These are phyloP conservation scores for Brachionus calyciflorus DNA, from an alignment of 1,140 invertebrate species.

Conservation along the genomic window DNA sequence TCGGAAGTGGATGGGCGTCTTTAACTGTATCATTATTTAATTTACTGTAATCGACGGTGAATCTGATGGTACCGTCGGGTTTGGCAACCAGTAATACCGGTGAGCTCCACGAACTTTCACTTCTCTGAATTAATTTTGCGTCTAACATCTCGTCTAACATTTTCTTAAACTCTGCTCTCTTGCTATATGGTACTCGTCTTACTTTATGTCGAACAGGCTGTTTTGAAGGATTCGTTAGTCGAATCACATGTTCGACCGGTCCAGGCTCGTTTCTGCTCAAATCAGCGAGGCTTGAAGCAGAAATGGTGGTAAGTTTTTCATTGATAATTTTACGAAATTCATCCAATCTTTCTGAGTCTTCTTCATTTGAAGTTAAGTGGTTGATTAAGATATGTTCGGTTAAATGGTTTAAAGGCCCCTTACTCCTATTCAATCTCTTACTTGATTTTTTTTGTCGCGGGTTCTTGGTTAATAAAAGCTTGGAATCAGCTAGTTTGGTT, in stretches of 20 bases:
- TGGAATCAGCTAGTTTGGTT: no score
- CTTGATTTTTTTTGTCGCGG: no score
- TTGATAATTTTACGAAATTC: background rate
- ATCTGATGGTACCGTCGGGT: background rate
- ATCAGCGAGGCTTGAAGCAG: background rate
- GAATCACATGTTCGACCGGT: background rate
- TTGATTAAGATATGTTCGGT: no score
- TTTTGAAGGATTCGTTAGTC: background rate
- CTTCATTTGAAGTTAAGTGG: no score
- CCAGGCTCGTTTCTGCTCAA: background rate
- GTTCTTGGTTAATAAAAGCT: no score
- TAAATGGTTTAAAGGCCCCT: no score
- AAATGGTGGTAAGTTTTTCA: background rate
- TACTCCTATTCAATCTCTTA: no score
- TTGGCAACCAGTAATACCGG: constrained; percentile 18
- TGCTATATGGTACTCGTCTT: background rate
- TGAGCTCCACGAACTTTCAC: constrained; percentile 5
- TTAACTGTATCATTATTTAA: background rate
- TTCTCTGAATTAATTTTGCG: constrained; percentile 6
- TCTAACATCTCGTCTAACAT: constrained; percentile 45
- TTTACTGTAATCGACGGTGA: constrained; percentile 34
- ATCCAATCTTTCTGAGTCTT: no score
- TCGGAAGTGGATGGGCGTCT: constrained; percentile 18
- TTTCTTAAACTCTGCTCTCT: constrained; percentile 5
- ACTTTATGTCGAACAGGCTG: background rate